phyloP scores from a whole-genome alignment of 2,113 vertebrate genomes.

The Cacatua alba region DNA sequence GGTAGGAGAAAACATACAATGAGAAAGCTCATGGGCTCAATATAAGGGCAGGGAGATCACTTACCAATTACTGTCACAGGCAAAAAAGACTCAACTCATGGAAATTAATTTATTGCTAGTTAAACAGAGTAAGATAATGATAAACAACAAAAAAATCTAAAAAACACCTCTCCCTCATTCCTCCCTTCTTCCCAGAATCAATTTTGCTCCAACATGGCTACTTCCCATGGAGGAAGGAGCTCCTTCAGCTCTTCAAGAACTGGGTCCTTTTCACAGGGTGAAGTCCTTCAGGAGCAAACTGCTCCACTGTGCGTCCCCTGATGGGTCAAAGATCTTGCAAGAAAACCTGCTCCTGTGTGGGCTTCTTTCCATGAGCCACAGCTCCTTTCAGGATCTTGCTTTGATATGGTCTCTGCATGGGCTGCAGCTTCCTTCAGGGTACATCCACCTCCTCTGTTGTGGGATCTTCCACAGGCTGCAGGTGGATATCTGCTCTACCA shows the following conservation, averaged over 20 bases:
- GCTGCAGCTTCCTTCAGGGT: neutral
- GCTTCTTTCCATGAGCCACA: neutral
- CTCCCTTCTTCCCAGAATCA: neutral
- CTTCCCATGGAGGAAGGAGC: neutral
- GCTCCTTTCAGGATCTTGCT: neutral
- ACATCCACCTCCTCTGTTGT: neutral
- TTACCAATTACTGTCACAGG: neutral
- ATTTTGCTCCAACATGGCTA: neutral
- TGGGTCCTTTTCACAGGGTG: neutral
- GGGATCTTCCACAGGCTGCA: too few relatives aligned
- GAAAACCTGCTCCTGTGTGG: neutral
- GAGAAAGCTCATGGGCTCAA: neutral
- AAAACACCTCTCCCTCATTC: neutral
- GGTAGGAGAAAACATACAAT: neutral
- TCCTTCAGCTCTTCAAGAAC: neutral
- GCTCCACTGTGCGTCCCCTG: neutral
- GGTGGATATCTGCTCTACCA: neutral
- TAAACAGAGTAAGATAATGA: neutral
- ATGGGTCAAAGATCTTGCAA: neutral
- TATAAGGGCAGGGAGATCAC: neutral
- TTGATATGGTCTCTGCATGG: fast-evolving
- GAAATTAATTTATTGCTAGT: neutral
- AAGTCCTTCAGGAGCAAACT: too few relatives aligned
- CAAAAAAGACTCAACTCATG: neutral
- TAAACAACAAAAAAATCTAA: neutral